These are phyloP conservation scores for Oegoconia quadripuncta DNA, from an alignment of 2,888 invertebrate genomes.

Conservation along the genomic window DNA sequence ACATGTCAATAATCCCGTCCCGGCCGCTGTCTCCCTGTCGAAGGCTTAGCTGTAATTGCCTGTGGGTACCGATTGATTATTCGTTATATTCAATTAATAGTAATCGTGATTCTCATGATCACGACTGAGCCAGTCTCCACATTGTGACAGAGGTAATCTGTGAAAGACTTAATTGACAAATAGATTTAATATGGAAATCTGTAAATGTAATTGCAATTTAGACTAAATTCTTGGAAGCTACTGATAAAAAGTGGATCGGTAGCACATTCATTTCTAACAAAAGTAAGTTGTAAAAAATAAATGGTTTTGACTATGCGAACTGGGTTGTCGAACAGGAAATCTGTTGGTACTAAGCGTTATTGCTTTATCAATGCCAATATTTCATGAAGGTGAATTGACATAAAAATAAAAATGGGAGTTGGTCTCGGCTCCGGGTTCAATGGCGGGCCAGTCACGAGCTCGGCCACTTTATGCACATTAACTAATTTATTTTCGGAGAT, in stretches of 20 bases:
- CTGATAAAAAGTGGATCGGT: constrained; percentile 32
- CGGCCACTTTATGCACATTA: constrained; percentile 65
- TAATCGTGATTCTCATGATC: constrained; percentile 54
- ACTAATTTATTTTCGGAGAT: constrained; percentile 64
- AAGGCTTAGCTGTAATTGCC: constrained; percentile 49
- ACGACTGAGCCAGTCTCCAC: constrained; percentile 39
- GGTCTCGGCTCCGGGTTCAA: constrained; percentile 47
- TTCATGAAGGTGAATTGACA: constrained; percentile 56
- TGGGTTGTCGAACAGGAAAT: constrained; percentile 53
- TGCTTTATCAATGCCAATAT: constrained; percentile 59
- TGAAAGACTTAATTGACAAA: constrained; percentile 59
- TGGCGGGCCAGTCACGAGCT: constrained; percentile 64
- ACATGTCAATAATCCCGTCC: constrained; percentile 60
- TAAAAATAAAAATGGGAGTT: constrained; percentile 51
- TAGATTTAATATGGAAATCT: constrained; percentile 41
- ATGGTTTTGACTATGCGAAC: constrained; percentile 1
- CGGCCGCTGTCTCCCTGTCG: constrained; percentile 39
- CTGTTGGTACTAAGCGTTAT: constrained; percentile 43
- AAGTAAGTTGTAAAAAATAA: constrained; percentile 1
- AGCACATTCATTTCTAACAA: constrained; percentile 1
- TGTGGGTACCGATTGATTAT: constrained; percentile 60
- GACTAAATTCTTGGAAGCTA: constrained; percentile 40
- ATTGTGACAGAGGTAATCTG: constrained; percentile 39
- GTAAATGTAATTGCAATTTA: constrained; percentile 37
- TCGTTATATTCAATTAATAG: constrained; percentile 66